Conservation (phyloP, 2,797 vertebrate species). For the Salmo trutta region DNA sequence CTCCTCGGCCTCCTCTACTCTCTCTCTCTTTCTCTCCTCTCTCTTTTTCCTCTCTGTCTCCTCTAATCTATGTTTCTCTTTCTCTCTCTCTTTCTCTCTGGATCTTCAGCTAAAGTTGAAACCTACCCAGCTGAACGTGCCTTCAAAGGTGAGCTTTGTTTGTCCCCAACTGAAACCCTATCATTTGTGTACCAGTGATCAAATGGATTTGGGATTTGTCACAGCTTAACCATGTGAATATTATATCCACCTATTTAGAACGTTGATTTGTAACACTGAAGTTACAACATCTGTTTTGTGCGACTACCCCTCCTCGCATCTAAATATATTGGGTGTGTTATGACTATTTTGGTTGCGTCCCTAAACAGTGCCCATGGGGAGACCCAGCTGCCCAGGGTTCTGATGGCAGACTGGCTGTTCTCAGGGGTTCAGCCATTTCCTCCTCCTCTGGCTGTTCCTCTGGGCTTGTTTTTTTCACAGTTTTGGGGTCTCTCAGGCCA, state of each 20-base stretch:
- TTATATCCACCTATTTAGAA: background rate
- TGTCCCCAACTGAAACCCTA: slow-evolving; percentile 64
- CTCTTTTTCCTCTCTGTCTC: slow-evolving; percentile 27
- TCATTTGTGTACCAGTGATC: slow-evolving; percentile 56
- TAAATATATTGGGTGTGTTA: background rate
- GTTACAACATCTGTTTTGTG: background rate
- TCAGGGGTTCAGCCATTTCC: background rate
- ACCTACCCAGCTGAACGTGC: slow-evolving; percentile 68
- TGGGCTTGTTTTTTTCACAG: background rate
- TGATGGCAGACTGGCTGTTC: slow-evolving; percentile 9
- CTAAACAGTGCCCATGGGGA: background rate
- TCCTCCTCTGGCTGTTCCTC: background rate
- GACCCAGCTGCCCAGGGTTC: slow-evolving; percentile 1
- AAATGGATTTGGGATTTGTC: background rate
- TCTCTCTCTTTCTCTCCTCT: background rate
- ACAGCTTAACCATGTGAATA: background rate
- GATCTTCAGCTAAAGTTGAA: slow-evolving; percentile 62
- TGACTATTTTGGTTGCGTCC: background rate
- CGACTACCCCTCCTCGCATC: background rate
- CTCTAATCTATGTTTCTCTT: slow-evolving; percentile 30
- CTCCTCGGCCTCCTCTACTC: slow-evolving; percentile 29
- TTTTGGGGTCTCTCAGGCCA: background rate
- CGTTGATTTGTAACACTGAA: background rate
- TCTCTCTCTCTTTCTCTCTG: slow-evolving; percentile 19
- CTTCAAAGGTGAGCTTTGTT: slow-evolving; percentile 69